These are phyloP conservation scores for Thamnophis elegans DNA, from an alignment of 2,797 vertebrate species.

Conservation along the genomic window DNA sequence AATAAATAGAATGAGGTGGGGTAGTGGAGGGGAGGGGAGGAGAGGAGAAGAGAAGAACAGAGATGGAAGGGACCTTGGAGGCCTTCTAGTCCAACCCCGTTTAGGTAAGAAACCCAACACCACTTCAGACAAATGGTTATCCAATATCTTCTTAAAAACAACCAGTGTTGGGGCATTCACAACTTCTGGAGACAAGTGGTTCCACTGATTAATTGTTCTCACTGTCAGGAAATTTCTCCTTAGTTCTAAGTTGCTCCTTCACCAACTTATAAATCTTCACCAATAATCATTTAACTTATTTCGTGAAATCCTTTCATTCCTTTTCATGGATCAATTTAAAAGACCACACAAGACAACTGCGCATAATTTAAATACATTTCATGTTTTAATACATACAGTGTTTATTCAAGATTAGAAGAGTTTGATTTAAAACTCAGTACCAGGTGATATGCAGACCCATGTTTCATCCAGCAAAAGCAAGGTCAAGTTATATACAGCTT, in stretches of 20 bases:
- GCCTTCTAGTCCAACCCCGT: too few species aligned
- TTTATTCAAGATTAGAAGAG: slow-evolving; percentile 25
- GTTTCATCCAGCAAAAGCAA: slow-evolving; percentile 1
- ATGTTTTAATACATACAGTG: neutral
- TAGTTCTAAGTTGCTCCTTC: neutral
- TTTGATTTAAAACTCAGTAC: slow-evolving; percentile 1
- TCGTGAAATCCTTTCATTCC: neutral
- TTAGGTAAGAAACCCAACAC: too few species aligned
- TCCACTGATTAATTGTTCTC: too few species aligned
- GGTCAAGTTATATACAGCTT: neutral
- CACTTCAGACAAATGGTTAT: too few species aligned
- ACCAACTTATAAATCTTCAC: neutral
- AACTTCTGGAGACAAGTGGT: too few species aligned
- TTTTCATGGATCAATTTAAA: neutral
- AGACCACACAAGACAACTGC: neutral
- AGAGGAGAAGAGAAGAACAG: too few species aligned
- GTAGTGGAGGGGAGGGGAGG: too few species aligned
- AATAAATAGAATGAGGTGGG: neutral
- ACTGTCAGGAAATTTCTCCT: too few species aligned
- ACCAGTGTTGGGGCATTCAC: too few species aligned
- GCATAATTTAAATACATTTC: slow-evolving; percentile 8
- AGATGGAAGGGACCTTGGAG: too few species aligned
- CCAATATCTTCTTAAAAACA: too few species aligned
- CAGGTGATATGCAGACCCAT: slow-evolving; percentile 24
- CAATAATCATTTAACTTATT: neutral